Base-by-base conservation (phyloP, 2,888 invertebrate species). In the Schrankia costaestrigalis region DNA sequence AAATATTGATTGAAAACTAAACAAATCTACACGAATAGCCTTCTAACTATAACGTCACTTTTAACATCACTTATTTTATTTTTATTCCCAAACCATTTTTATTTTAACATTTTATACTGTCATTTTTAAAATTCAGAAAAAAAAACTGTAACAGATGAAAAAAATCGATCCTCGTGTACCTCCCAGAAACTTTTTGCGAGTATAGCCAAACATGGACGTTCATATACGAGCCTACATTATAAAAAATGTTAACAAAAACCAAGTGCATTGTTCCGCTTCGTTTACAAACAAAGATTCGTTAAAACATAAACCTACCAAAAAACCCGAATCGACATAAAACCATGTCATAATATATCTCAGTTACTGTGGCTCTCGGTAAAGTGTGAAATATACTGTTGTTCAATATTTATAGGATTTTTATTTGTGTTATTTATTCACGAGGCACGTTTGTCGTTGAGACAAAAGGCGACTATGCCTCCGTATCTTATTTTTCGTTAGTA, bases 391-490 rank as follows among this genome's bases (percentile, higher is more conserved):
- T 85, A 81, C 76, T 74, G 65, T 66, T 73, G 76, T 77, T 83
- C 81, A 81, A 85, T 85, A 84, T 86, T 82, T 86, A 86, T 82
- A 81, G 68, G 73, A 69, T 63, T 83, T 85, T 85, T 84, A 80
- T 86, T 85, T 85, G 74, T 83, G 65, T 78, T 81, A 79, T 85
- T 86, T 86, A 85, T 85, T 83, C 83, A 77, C 62, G 53, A 68
- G 68, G 73, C 79, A 77, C 80, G 76, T 81, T 78, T 75, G 76
- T 74, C 73, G 69, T 64, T 63, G 74, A 73, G 71, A 79, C 79
- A 78, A 78, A 80, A 73, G 78, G 64, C 66, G 68, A 61, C 58
- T 61, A 56, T 63, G 66, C 61, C 58, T 64, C 68, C 63, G 66
- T 64, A 67, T 68, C 71, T 77, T 83, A 78, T 79, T 81, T 86